Percentiles rank a stretch among this genome's conserved stretches.
These are phyloP conservation scores for Mythimna albipuncta DNA, from an alignment of 2,888 invertebrate genomes.

Conservation along the genomic window DNA sequence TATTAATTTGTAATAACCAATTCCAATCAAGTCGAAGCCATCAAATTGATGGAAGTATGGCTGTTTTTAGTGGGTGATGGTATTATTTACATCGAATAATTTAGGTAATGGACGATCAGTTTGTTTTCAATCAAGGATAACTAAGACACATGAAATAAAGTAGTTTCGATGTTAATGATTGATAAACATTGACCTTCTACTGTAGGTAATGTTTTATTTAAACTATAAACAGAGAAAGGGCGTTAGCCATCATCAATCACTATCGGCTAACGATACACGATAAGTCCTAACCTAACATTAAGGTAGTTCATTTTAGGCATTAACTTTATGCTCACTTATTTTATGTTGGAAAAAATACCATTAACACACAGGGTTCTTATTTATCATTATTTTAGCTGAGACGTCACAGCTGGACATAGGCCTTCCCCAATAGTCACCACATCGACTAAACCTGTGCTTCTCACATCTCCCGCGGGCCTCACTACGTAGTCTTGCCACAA, in stretches of 20 bases:
- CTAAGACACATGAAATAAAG: constrained; percentile 7
- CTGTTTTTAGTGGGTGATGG: neutral
- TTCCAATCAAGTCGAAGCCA: constrained; percentile 6
- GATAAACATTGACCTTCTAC: constrained; percentile 25
- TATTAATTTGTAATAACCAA: constrained; percentile 4
- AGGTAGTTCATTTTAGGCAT: neutral
- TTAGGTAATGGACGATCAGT: constrained; percentile 28
- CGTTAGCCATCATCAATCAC: constrained; percentile 37
- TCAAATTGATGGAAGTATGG: constrained; percentile 10
- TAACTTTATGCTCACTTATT: neutral
- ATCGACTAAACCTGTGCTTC: too few species aligned
- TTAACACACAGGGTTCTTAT: too few species aligned
- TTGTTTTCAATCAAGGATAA: constrained; percentile 24
- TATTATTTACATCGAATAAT: constrained; percentile 27
- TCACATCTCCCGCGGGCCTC: too few species aligned
- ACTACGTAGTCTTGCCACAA: too few species aligned
- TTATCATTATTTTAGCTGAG: too few species aligned
- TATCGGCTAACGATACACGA: neutral
- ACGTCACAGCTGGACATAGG: too few species aligned
- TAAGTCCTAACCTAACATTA: neutral
- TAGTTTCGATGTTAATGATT: constrained; percentile 20
- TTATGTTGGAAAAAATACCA: neutral
- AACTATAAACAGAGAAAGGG: constrained; percentile 29
- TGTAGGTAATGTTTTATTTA: constrained; percentile 22
- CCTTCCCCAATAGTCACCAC: too few species aligned